These are phyloP conservation scores for Pluvianellus socialis DNA, from an alignment of 2,113 vertebrate genomes.

Conservation along the genomic window DNA sequence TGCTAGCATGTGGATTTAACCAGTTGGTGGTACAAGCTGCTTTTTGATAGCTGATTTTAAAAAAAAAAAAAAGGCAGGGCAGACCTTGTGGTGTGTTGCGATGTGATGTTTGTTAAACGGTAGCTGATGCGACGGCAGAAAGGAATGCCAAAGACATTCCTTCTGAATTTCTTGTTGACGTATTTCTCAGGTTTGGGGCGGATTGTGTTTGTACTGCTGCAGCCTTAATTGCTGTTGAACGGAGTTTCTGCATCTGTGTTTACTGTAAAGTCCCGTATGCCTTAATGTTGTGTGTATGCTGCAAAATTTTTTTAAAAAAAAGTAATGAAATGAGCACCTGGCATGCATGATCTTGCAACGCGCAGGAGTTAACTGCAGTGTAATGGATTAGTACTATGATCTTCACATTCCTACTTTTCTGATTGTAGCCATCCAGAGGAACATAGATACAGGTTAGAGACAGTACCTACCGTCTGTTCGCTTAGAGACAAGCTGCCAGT, in stretches of 20 bases:
- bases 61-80: neutral
- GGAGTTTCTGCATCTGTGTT: conserved; percentile 21
- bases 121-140: neutral
- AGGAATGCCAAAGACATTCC: conserved; percentile 29
- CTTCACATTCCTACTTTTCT: conserved; percentile 65
- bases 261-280: neutral
- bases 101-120: conserved; percentile 18
- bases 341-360: conserved; percentile 33
- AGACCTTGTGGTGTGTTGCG: neutral
- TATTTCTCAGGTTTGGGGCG: neutral
- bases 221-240: neutral
- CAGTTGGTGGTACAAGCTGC: conserved; percentile 7
- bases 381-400: conserved; percentile 41
- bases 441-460: conserved; percentile 71
- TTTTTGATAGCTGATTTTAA: neutral
- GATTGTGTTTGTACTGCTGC: neutral
- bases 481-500: conserved; percentile 54
- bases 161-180: neutral
- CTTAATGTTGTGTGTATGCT: conserved; percentile 6
- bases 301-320: neutral
- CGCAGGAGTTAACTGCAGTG: conserved; percentile 40
- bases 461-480: conserved; percentile 43
- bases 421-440: conserved; percentile 71
- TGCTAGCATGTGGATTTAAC: conserved; percentile 26
- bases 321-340: neutral